A percentile compares a stretch with the other conserved stretches of the same genome.
phyloP scores from a whole-genome alignment of 1,140 invertebrate species.

The Thaumetopoea pityocampa region DNA sequence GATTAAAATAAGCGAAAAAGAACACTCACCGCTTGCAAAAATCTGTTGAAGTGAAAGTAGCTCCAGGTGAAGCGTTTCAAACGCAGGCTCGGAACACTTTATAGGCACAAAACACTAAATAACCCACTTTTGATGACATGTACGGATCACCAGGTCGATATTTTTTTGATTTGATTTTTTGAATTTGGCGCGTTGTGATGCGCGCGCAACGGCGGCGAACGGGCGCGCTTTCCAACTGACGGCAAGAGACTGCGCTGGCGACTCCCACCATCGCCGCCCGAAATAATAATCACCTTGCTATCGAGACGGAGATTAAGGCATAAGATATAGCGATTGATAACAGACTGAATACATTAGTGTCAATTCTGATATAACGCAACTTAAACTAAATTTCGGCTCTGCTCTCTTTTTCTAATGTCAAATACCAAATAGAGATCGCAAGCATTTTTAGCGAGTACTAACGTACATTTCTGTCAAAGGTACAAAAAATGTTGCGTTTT shows the following conservation, averaged over 20 bases:
- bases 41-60: conserved; percentile 47
- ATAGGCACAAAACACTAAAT: conserved; percentile 59
- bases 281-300: conserved; percentile 72
- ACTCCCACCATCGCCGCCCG: conserved; percentile 57
- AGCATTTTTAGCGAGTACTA: no score
- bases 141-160: conserved; percentile 33
- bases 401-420: background rate
- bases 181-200: conserved; percentile 44
- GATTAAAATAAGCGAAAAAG: conserved; percentile 49
- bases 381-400: background rate
- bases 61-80: conserved; percentile 25
- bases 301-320: conserved; percentile 47
- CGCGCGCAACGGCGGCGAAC: conserved; percentile 46
- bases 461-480: no score
- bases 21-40: conserved; percentile 67
- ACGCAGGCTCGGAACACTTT: conserved; percentile 35
- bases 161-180: conserved; percentile 23
- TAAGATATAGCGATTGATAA: conserved; percentile 31
- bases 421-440: no score
- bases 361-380: background rate
- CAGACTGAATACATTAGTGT: background rate
- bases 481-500: no score
- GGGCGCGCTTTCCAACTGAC: conserved; percentile 53
- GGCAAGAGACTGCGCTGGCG: conserved; percentile 61
- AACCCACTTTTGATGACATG: conserved; percentile 37